Percentiles rank a stretch among this genome's conserved stretches.
These are phyloP conservation scores for Lasius fuliginosus DNA, from an alignment of 2,888 invertebrate species.

Conservation along the genomic window DNA sequence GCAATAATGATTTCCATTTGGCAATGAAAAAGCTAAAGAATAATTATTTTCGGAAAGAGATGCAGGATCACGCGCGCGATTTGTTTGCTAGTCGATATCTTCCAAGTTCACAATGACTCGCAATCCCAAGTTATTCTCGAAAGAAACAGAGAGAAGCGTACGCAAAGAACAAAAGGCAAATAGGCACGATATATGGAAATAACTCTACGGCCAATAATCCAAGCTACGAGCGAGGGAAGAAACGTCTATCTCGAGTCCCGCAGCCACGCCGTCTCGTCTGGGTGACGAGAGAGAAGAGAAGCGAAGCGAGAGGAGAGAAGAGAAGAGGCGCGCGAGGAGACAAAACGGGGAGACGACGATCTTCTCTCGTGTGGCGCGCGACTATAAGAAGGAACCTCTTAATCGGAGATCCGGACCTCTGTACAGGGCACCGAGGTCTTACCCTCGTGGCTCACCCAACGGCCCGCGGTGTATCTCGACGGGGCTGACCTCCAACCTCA, in stretches of 20 bases:
- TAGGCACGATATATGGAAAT: slow-evolving; percentile 11
- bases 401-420: slow-evolving; percentile 82
- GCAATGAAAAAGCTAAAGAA: background rate
- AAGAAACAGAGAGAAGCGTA: slow-evolving; percentile 6
- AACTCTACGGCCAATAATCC: slow-evolving; percentile 39
- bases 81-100: slow-evolving; percentile 1
- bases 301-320: slow-evolving; percentile 48
- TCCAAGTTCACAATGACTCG: background rate
- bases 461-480: slow-evolving; percentile 78
- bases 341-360: slow-evolving; percentile 54
- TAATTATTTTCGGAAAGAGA: slow-evolving; percentile 17
- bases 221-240: slow-evolving; percentile 42
- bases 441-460: slow-evolving; percentile 71
- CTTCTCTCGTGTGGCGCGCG: slow-evolving; percentile 65
- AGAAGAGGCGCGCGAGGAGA: slow-evolving; percentile 49
- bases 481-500: slow-evolving; percentile 76
- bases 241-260: slow-evolving; percentile 75
- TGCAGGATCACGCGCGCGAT: too few species aligned
- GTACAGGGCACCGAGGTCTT: slow-evolving; percentile 80
- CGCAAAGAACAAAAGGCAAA: slow-evolving; percentile 24
- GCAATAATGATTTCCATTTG: background rate
- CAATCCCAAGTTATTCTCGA: background rate
- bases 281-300: slow-evolving; percentile 53
- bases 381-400: slow-evolving; percentile 81
- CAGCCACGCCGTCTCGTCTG: slow-evolving; percentile 84